Evolutionary conservation across 2,113 vertebrate species (phyloP).

Genomic region (Lepisosteus oculatus): DNA sequence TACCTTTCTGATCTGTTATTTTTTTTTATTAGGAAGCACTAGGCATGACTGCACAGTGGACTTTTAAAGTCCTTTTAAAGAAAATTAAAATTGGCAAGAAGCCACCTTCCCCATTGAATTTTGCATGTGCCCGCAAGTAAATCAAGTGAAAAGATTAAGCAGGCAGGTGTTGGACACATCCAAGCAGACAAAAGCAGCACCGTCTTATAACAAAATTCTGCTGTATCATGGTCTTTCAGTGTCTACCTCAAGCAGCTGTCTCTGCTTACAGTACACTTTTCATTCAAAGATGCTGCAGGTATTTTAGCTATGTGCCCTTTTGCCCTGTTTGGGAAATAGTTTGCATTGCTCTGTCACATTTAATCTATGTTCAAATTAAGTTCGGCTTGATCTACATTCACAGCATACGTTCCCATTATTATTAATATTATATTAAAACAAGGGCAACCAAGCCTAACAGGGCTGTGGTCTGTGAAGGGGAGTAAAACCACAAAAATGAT

Average conservation of each 20-base stretch:
- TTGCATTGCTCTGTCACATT: constrained; percentile 62
- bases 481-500: no score
- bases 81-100: no score
- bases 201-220: background rate
- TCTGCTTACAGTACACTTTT: constrained; percentile 19
- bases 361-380: constrained; percentile 54
- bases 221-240: background rate
- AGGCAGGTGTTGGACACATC: constrained; percentile 9
- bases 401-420: no score
- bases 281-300: constrained; percentile 42
- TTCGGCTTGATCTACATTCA: constrained; percentile 4
- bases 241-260: background rate
- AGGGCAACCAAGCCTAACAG: no score
- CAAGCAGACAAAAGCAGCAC: background rate
- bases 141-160: background rate
- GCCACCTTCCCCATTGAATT: background rate
- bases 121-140: background rate
- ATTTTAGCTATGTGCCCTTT: constrained; percentile 63
- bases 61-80: no score
- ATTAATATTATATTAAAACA: no score
- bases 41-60: no score
- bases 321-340: constrained; percentile 53
- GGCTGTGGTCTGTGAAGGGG: no score
- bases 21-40: no score
- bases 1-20: no score